Evolutionary conservation across 2,888 invertebrate species (phyloP).

Genomic region (Cephus spinipes): DNA sequence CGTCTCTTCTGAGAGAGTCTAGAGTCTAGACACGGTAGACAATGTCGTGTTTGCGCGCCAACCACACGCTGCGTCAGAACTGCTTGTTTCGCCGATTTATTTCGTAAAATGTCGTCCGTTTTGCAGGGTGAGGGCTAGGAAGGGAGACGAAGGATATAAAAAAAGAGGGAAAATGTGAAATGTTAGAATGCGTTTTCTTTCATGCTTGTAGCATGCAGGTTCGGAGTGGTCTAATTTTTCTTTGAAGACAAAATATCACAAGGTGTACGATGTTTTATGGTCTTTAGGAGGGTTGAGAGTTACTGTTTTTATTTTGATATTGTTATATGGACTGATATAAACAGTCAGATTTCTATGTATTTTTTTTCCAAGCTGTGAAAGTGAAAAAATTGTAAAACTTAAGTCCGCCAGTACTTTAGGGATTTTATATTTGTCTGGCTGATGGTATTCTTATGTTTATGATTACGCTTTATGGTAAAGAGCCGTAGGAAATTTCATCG

Average conservation of each 20-base stretch:
- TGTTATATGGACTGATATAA: background rate
- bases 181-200: background rate
- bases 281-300: background rate
- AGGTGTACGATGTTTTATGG: background rate
- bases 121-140: conserved; percentile 18
- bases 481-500: background rate
- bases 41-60: conserved; percentile 32
- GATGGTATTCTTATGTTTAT: background rate
- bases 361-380: background rate
- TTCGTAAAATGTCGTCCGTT: conserved; percentile 39
- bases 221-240: background rate
- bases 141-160: background rate
- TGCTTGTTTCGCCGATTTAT: conserved; percentile 45
- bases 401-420: background rate
- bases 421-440: background rate
- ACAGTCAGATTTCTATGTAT: background rate
- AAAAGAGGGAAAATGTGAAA: background rate
- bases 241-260: background rate
- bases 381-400: background rate
- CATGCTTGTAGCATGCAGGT: background rate
- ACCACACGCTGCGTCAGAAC: conserved; percentile 42
- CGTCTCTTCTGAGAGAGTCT: conserved; percentile 21
- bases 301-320: background rate
- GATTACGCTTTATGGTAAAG: background rate
- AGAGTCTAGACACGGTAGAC: conserved; percentile 36